Percentiles rank a stretch among this genome's conserved stretches.
Evolutionary conservation across 2,888 invertebrate genomes (phyloP).

Genomic region (Eustalomyia histrio): DNA sequence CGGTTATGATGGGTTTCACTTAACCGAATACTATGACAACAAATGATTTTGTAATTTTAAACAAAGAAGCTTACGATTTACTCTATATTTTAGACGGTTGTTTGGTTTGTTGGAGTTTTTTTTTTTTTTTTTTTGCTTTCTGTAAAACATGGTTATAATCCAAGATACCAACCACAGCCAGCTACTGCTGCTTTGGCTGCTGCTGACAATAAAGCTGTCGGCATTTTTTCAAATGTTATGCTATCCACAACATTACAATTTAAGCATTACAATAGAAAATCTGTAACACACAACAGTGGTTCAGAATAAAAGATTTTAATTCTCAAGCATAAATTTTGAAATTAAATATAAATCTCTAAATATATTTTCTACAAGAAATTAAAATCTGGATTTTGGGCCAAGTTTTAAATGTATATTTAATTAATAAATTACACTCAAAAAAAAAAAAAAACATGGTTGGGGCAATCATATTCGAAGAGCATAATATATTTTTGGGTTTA

Average conservation of each 20-base stretch:
- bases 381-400: too few relatives aligned
- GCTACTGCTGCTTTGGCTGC: conserved; percentile 26
- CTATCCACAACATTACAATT: conserved; percentile 23
- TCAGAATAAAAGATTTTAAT: background rate
- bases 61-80: conserved; percentile 46
- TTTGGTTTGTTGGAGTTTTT: conserved; percentile 12
- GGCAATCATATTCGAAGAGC: too few relatives aligned
- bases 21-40: conserved; percentile 40
- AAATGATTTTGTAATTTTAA: conserved; percentile 58
- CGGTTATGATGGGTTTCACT: conserved; percentile 46
- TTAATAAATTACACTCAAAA: too few relatives aligned
- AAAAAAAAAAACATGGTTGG: too few relatives aligned
- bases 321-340: too few relatives aligned
- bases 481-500: too few relatives aligned
- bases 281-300: conserved; percentile 12
- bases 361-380: too few relatives aligned
- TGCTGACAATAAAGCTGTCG: conserved; percentile 52
- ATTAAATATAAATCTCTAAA: too few relatives aligned
- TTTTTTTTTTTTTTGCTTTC: conserved; percentile 23
- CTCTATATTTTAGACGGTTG: conserved; percentile 41
- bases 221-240: conserved; percentile 48
- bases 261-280: conserved; percentile 19
- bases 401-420: too few relatives aligned
- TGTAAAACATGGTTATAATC: conserved; percentile 47
- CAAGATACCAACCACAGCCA: conserved; percentile 53